phyloP scores from a whole-genome alignment of 1,140 invertebrate species.

The Temnothorax curvispinosus region DNA sequence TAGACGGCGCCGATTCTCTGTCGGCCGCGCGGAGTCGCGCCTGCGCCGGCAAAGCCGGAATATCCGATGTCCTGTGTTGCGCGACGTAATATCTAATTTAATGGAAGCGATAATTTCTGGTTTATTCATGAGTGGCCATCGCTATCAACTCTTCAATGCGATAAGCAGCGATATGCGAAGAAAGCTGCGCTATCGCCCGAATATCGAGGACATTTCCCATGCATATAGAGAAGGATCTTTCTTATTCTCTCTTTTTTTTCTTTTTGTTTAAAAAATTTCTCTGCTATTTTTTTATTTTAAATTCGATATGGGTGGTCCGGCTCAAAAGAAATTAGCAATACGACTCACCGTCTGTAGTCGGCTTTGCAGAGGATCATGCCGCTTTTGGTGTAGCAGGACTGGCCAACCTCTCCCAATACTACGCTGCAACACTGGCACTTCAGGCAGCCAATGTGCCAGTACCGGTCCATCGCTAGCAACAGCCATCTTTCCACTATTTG shows the following conservation, averaged over 20 bases:
- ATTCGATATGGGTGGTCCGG: not conserved
- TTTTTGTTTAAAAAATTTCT: not conserved
- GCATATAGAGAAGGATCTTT: not conserved
- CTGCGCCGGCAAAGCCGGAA: not conserved
- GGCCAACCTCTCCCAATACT: conserved; percentile 94
- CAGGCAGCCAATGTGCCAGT: conserved; percentile 97
- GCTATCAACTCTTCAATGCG: conserved; percentile 35
- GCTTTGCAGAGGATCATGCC: conserved; percentile 97
- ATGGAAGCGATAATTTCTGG: conserved; percentile 51
- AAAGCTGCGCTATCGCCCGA: not conserved
- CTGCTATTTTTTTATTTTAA: too few species aligned
- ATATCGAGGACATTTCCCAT: not conserved
- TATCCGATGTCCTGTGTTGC: conserved; percentile 5
- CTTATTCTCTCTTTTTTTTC: not conserved
- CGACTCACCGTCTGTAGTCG: conserved; percentile 95
- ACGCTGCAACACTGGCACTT: conserved; percentile 96
- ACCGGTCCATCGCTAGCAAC: conserved; percentile 95
- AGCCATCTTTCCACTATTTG: conserved; percentile 96
- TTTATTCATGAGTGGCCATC: conserved; percentile 37
- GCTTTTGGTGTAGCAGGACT: conserved; percentile 95
- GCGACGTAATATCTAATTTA: conserved; percentile 45
- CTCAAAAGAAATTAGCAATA: not conserved
- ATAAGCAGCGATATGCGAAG: conserved; percentile 38
- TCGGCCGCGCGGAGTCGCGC: not conserved
- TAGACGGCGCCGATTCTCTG: conserved; percentile 44